Base-by-base conservation (phyloP, 2,888 invertebrate genomes). In the Ceraclea dissimilis region DNA sequence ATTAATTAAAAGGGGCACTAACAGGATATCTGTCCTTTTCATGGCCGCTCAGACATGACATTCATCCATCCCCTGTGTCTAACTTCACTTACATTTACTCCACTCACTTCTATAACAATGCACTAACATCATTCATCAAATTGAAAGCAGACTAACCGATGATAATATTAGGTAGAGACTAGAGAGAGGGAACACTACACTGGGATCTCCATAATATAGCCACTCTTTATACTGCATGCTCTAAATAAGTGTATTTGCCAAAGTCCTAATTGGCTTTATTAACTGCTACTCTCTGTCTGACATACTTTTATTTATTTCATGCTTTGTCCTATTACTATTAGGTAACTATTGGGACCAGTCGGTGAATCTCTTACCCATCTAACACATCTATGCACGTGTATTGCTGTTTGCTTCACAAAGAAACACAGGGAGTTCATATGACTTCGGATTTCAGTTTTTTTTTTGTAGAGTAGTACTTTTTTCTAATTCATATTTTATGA, bases 1-100 rank as follows among this genome's bases (percentile, higher is more conserved):
- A 61, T 61, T 61, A 61, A 61, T 61, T 61, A 59, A 52, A 57
- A 57, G 55, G 49, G 46, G 52, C 39, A 43, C 49, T 49, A 52
- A 57, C 53, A 54, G 59, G 59, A 57, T 56, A 52, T 54, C 51
- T 49, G 54, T 50, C 58, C 46, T 48, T 49, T 58, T 51, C 58
- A 55, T 51, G 43, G 44, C 17, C 49, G 51, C 22, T 48, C 54
- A 34, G 54, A 43, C 54, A 49, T 53, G 18, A 47, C 47, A 47
- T 47, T 20, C 47, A 18, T 47, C 47, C 47, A 18, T 39, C 39
- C 39, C 39, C 39, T 16, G 13, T 10, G 4, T 10, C 4, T 26
- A 10, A 4, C 10, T 4, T 26, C 26, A 6, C 26, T 26, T 6
- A 39, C 39, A 8, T 39, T 13, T 8, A 5, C 13, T 13, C 4